Base-by-base conservation (phyloP, 2,113 vertebrate genomes). In the Nycticebus coucang region DNA sequence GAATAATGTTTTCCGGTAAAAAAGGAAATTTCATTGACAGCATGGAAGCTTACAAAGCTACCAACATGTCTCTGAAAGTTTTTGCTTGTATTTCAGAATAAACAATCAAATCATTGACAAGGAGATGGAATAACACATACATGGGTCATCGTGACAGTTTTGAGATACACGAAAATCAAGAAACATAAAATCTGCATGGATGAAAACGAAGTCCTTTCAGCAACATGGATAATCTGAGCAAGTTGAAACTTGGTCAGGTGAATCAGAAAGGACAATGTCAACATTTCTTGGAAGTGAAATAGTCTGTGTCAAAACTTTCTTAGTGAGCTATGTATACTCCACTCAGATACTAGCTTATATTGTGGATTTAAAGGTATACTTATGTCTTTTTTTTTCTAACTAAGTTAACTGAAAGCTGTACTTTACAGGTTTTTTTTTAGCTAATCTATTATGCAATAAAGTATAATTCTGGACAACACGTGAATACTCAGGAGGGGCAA, bases 11-110 rank as follows among this genome's bases (percentile, higher is more conserved):
- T 93, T 93, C 28, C 33, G 71, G 33, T 57, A 83, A 79, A 69
- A 79, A 95, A 35, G 4, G 21, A 62, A 12, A 71, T 68, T 93
- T 50, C n/a, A 62, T 59, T n/a, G 18, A 85, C 22, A 64, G 5
- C 1, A 6, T 77, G 1, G 8, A 79, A 57, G 62, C 19, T 62
- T 37, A 78, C 85, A 79, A 59, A 82, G 0, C 3, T 79, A 21
- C 0, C 55, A 93, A 37, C 3, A 41, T 33, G 21, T 30, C 1
- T 84, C 22, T 85, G 53, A 78, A 93, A 66, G 22, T 0, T 68
- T 87, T 95, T 75, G 5, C 15, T 94, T 35, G 24, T 79, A 33
- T 35, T 53, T 95, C 30, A 88, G 33, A 81, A 90, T 79, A 79
- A 80, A 53, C 21, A 80, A 53, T 53, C 60, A 95, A 90, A 45